Evolutionary conservation across 2,888 invertebrate species (phyloP).

Genomic region (Galeruca laticollis): DNA sequence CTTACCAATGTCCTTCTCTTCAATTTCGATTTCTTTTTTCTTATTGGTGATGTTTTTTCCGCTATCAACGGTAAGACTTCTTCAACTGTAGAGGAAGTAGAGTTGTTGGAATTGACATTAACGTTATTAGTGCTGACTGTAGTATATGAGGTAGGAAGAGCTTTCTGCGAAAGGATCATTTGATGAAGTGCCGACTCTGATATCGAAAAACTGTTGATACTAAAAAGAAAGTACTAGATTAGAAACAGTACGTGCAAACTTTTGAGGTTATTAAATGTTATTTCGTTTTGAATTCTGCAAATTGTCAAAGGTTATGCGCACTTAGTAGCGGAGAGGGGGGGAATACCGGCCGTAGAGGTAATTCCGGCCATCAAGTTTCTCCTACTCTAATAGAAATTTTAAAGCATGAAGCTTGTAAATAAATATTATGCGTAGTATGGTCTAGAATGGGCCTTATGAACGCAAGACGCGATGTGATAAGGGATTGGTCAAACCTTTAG

Average conservation of each 20-base stretch:
- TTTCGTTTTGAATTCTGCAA: background rate
- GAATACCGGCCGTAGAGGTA: no score
- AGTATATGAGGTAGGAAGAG: conserved; percentile 50
- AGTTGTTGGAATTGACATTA: conserved; percentile 62
- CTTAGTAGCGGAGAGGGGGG: no score
- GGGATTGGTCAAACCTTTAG: no score
- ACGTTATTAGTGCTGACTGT: conserved; percentile 57
- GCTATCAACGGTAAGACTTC: conserved; percentile 67
- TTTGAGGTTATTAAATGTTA: background rate
- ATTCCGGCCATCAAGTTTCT: no score
- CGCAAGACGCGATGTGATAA: no score
- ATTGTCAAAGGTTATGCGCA: no score
- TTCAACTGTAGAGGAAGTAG: conserved; percentile 71
- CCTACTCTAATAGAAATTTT: no score
- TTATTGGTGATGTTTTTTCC: conserved; percentile 63
- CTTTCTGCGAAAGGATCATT: conserved; percentile 67
- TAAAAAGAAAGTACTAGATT: conserved; percentile 36
- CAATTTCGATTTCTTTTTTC: conserved; percentile 61
- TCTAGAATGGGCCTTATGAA: no score
- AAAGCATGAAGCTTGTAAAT: no score
- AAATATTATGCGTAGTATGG: no score
- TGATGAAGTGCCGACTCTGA: conserved; percentile 91
- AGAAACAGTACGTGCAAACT: conserved; percentile 7
- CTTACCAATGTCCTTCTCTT: conserved; percentile 56
- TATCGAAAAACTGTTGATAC: conserved; percentile 75